phyloP scores from a whole-genome alignment of 2,113 vertebrate genomes.

The Prietella phreatophila region DNA sequence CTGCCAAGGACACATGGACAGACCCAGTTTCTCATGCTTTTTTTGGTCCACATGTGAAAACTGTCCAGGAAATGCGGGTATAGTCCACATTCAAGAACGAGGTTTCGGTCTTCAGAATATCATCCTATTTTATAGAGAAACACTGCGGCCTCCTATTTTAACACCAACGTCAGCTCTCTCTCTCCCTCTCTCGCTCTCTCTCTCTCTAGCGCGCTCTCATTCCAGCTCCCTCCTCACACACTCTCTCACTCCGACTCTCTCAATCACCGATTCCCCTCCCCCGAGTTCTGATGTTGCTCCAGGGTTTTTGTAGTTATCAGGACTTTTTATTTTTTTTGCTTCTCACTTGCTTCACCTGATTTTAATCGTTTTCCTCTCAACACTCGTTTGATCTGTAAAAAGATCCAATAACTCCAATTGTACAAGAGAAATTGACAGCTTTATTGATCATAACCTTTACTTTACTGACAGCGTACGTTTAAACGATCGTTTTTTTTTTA shows the following conservation, averaged over 20 bases:
- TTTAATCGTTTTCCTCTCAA: conserved; percentile 37
- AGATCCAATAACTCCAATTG: not conserved
- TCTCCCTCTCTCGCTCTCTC: conserved; percentile 36
- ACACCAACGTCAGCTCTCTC: conserved; percentile 67
- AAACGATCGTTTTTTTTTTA: no score
- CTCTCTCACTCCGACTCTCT: conserved; percentile 34
- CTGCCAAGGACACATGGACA: conserved; percentile 56
- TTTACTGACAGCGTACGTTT: not conserved
- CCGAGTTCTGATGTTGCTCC: conserved; percentile 49
- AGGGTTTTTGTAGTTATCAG: conserved; percentile 51
- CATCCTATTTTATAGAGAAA: conserved; percentile 69
- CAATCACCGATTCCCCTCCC: conserved; percentile 49
- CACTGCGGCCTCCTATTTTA: conserved; percentile 64
- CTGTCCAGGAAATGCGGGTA: conserved; percentile 58
- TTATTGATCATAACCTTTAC: not conserved
- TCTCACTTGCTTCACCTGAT: conserved; percentile 16
- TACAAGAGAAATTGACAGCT: conserved; percentile 11
- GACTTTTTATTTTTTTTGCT: conserved; percentile 26
- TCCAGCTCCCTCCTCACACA: conserved; percentile 41
- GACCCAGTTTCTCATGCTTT: conserved; percentile 41
- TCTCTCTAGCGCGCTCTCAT: not conserved
- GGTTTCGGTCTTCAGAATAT: conserved; percentile 65
- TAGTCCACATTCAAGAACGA: conserved; percentile 59
- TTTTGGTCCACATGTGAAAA: conserved; percentile 42
- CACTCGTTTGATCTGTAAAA: conserved; percentile 25